Percentiles rank a stretch among this genome's conserved stretches.
Evolutionary conservation across 2,888 invertebrate species (phyloP).

Genomic region (Dynastes grantii): DNA sequence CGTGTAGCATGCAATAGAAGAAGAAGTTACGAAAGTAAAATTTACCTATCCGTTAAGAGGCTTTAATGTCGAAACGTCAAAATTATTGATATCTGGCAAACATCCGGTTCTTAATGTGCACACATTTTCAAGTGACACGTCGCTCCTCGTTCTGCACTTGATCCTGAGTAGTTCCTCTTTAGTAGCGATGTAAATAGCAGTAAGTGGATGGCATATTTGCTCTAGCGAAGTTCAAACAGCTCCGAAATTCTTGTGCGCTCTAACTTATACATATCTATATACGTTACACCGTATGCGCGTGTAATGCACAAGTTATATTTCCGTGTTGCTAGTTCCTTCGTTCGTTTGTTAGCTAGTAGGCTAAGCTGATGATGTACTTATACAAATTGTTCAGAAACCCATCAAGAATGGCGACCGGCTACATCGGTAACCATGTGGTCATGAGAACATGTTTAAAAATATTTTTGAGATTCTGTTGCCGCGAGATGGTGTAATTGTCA

Average conservation of each 20-base stretch:
- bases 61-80: slow-evolving; percentile 4
- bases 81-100: slow-evolving; percentile 28
- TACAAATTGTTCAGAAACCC: background rate
- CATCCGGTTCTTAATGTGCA: slow-evolving; percentile 14
- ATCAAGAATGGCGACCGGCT: background rate
- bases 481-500: no score
- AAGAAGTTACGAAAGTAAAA: background rate
- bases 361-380: background rate
- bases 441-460: no score
- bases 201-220: slow-evolving; percentile 46
- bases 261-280: slow-evolving; percentile 21
- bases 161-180: slow-evolving; percentile 39
- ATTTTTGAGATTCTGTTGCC: no score
- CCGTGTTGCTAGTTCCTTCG: background rate
- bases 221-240: slow-evolving; percentile 37
- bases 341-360: background rate
- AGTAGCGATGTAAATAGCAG: slow-evolving; percentile 31
- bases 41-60: background rate
- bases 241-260: slow-evolving; percentile 41
- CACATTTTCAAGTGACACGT: slow-evolving; percentile 35
- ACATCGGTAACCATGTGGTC: no score
- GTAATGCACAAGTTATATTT: slow-evolving; percentile 30
- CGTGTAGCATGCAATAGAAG: background rate
- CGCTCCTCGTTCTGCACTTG: slow-evolving; percentile 35
- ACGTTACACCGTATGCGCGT: slow-evolving; percentile 18